Evolutionary conservation across 37 sponge, comb jelly and placozoan genomes (phyloP).

Genomic region (Geodia barretti): DNA sequence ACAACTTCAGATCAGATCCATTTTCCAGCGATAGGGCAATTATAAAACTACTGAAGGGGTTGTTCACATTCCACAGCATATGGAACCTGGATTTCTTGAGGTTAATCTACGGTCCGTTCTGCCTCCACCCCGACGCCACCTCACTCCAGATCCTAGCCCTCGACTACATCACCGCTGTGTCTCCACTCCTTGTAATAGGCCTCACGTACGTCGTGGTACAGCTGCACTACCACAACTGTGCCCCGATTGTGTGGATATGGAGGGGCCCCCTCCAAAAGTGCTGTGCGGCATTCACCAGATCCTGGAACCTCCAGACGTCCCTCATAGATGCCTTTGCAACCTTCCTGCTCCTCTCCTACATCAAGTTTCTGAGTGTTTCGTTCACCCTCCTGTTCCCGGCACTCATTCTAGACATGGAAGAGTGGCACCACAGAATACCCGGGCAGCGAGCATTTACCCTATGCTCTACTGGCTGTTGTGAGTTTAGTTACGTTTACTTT

Average conservation of each 20-base stretch:
- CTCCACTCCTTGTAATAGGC: background rate
- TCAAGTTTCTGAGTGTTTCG: background rate
- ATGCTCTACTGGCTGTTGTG: background rate
- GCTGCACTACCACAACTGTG: background rate
- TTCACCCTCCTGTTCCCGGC: background rate
- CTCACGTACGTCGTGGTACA: background rate
- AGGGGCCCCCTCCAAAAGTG: background rate
- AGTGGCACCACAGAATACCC: background rate
- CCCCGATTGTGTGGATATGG: background rate
- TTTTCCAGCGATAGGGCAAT: background rate
- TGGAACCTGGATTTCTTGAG: constrained; percentile 6
- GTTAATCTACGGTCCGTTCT: background rate
- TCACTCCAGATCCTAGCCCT: background rate
- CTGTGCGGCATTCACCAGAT: background rate
- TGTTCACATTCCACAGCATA: background rate
- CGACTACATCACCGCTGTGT: background rate
- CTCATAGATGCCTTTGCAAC: background rate
- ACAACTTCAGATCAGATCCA: background rate
- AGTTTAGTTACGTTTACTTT: background rate
- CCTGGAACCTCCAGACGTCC: background rate
- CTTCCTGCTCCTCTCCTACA: background rate
- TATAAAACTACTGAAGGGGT: too few relatives aligned
- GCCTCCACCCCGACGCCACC: background rate
- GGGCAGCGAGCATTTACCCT: background rate
- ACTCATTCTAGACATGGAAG: background rate